phyloP scores from a whole-genome alignment of 2,888 invertebrate species.

The Dorcus hopei region DNA sequence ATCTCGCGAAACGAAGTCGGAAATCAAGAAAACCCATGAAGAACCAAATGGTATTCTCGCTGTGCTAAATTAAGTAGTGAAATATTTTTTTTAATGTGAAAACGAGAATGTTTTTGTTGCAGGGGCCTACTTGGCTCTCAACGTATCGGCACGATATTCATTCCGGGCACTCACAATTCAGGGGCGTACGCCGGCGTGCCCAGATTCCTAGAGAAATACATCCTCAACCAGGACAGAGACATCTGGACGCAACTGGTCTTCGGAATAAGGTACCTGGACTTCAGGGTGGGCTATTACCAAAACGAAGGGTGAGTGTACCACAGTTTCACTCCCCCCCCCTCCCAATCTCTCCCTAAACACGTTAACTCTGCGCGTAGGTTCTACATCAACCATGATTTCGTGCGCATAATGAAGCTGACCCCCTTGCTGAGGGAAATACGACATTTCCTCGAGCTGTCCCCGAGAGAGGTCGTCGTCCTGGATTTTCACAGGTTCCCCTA shows the following conservation, averaged over 20 bases:
- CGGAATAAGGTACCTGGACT: conserved; percentile 78
- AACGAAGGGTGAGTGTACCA: conserved; percentile 24
- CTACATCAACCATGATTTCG: conserved; percentile 72
- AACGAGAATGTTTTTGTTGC: conserved; percentile 30
- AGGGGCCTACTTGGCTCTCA: conserved; percentile 56
- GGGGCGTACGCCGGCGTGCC: conserved; percentile 57
- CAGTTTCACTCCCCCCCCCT: background rate
- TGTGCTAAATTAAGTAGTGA: too few relatives aligned
- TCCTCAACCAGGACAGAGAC: conserved; percentile 70
- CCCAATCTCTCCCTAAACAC: background rate
- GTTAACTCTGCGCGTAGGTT: conserved; percentile 50
- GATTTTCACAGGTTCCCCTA: conserved; percentile 80
- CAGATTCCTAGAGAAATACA: conserved; percentile 47
- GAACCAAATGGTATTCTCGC: too few relatives aligned
- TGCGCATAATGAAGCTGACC: conserved; percentile 64
- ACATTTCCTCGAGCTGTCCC: conserved; percentile 64
- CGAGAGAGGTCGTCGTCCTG: conserved; percentile 69
- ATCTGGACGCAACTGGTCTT: conserved; percentile 82
- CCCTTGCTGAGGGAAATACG: conserved; percentile 67
- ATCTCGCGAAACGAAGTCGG: too few relatives aligned
- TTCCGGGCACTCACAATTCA: conserved; percentile 71
- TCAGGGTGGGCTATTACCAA: conserved; percentile 70
- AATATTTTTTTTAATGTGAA: too few relatives aligned
- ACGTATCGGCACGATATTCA: conserved; percentile 58
- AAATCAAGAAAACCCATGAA: too few relatives aligned